Percentiles rank a stretch among this genome's conserved stretches.
phyloP scores from a whole-genome alignment of 2,888 invertebrate genomes.

The Drosophila anceps region DNA sequence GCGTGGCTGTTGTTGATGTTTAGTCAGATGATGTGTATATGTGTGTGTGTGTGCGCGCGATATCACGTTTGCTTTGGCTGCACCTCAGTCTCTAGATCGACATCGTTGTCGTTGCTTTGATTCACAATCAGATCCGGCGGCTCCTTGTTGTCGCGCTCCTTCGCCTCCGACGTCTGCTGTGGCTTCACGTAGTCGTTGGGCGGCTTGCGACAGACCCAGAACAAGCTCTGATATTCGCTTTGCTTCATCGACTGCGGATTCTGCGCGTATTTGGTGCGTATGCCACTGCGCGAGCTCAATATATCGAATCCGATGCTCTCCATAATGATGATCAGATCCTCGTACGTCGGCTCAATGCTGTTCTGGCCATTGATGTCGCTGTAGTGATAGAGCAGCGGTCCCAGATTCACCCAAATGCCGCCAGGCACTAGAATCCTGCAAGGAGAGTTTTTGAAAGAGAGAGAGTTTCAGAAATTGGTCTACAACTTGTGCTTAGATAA shows the following conservation, averaged over 20 bases:
- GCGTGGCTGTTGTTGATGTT: conserved; percentile 9
- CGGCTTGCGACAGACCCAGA: conserved; percentile 95
- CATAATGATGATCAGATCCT: conserved; percentile 92
- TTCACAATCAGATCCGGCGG: conserved; percentile 59
- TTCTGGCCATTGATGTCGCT: conserved; percentile 94
- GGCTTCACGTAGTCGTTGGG: conserved; percentile 35
- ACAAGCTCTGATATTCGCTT: conserved; percentile 96
- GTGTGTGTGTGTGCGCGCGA: conserved; percentile 4
- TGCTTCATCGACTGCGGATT: conserved; percentile 97
- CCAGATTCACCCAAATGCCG: conserved; percentile 95
- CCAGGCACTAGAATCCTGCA: conserved; percentile 93
- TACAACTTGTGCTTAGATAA: no score
- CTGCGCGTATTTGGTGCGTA: conserved; percentile 96
- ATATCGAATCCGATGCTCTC: conserved; percentile 93
- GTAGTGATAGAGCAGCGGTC: conserved; percentile 96
- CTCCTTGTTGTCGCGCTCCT: conserved; percentile 32
- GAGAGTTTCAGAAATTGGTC: background rate
- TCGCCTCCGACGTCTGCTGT: conserved; percentile 6
- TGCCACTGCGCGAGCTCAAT: conserved; percentile 89
- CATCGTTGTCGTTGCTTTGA: conserved; percentile 25
- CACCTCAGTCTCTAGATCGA: conserved; percentile 42
- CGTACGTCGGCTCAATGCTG: conserved; percentile 97
- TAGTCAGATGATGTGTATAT: background rate
- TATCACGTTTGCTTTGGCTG: conserved; percentile 48
- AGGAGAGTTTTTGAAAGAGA: background rate